Evolutionary conservation across 2,888 invertebrate genomes (phyloP), one percentile per base, ranked within the genome.

Genomic region (Drosophila merina): DNA sequence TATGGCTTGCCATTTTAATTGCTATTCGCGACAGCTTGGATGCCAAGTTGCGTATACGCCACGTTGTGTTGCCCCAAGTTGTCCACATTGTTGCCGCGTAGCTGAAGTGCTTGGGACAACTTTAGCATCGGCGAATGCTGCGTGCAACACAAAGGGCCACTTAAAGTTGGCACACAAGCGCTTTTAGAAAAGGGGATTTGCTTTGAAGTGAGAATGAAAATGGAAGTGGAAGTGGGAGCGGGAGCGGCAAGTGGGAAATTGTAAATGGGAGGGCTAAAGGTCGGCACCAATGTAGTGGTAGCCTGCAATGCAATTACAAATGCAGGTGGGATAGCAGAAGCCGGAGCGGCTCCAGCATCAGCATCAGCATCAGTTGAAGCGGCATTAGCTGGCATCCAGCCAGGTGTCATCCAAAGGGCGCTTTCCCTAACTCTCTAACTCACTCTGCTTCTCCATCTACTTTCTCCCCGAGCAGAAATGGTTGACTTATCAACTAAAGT

Each of bases 401-500:
- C 74, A 80, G 79, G 83, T 86, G 80, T 83, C 77, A 67, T 44
- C 79, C 77, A 64, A 55, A 55, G 50, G 36, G 36, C 50, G 51
- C 33, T 42, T 36, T 40, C 40, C 14, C 14, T 8, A 3, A 4
- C 40, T 12, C 4, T 10, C 38, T 3, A 12, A 12, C 12, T 8
- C 7, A 4, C 14, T 12, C 25, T 12, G 25, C 14, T 47, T 10
- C 36, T 10, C 26, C 47, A 20, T 54, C 64, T n/a, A 42, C 49
- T 33, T n/a, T 42, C 51, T 33, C 74, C 67, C 72, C n/a, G 36
- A n/a, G 6, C 36, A 36, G 36, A 73, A 81, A 68, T 75, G 73
- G 75, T 81, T 81, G 82, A 83, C 87, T 85, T 87, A 82, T 85
- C 75, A 87, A 75, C 75, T 74, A 85, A 85, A 87, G 79, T 87